Evolutionary conservation across 2,797 vertebrate genomes (phyloP), one percentile per base, ranked within the genome.

Genomic region (Anas bernieri): DNA sequence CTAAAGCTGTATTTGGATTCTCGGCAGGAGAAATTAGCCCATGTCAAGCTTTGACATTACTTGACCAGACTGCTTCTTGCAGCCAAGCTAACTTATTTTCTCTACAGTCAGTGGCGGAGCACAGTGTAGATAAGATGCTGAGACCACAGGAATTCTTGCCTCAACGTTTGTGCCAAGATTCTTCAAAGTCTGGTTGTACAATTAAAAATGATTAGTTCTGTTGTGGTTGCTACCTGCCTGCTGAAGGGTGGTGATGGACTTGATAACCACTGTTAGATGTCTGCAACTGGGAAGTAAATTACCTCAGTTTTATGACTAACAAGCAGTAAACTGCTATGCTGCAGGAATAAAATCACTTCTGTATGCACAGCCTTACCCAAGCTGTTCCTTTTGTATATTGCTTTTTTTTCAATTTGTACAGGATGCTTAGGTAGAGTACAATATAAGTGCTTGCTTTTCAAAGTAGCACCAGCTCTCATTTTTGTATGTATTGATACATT

Each of bases 391-490:
- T 85, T 45, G 16, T 35, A 77, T 21, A 17, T 13, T 31, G 5
- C n/a, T 91, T 56, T 84, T 76, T 59, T 79, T 59, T 84, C 23
- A 69, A 31, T 55, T 43, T 16, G 50, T 3, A 25, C 13, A 58
- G 22, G 17, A 66, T 12, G 1, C 45, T 84, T 93, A 73, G 86
- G 31, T 12, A 52, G 12, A 93, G 7, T 16, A 62, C 12, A 80
- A 10, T 11, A 2, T 16, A 78, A 68, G 11, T 66, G 9, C 18
- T 52, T 70, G 16, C 28, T 89, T 87, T 92, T 76, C 28, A 77
- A 31, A 52, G 18, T 6, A 73, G 9, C 8, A n/a, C 31, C 33
- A 0, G 0, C 14, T 17, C 12, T 77, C 18, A 14, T 64, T 20
- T 66, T 54, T 11, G 7, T 20, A 56, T 58, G 6, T 21, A 61